Evolutionary conservation across 2,113 vertebrate genomes (phyloP).

Genomic region (Psettodes erumei): DNA sequence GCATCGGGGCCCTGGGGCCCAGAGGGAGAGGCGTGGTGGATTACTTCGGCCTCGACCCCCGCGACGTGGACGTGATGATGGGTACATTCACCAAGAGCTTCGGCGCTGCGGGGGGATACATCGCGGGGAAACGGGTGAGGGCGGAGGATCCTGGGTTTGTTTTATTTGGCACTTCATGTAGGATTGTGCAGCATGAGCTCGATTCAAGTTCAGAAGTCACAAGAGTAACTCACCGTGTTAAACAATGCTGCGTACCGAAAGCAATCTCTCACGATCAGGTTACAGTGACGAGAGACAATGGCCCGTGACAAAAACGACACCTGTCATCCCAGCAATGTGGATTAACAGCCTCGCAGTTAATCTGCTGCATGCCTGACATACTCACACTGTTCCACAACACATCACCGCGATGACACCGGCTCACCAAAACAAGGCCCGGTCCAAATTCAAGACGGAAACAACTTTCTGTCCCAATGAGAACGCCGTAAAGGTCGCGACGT

Average conservation of each 20-base stretch:
- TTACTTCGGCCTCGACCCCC: slow-evolving; percentile 91
- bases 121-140: slow-evolving; percentile 92
- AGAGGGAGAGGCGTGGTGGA: slow-evolving; percentile 92
- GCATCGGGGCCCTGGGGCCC: slow-evolving; percentile 93
- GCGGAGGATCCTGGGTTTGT: neutral
- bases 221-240: no score
- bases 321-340: slow-evolving; percentile 12
- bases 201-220: neutral
- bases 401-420: neutral
- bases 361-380: slow-evolving; percentile 1
- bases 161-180: neutral
- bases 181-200: no score
- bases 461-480: neutral
- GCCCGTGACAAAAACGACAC: neutral
- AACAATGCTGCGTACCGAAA: neutral
- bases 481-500: neutral
- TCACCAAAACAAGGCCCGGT: neutral
- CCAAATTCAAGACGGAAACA: neutral
- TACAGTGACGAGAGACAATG: neutral
- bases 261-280: neutral
- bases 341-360: neutral
- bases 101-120: slow-evolving; percentile 93
- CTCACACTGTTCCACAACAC: neutral
- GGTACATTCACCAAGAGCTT: slow-evolving; percentile 98
- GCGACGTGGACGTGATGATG: slow-evolving; percentile 96